A percentile compares a stretch with the other conserved stretches of the same genome.
phyloP scores from a whole-genome alignment of 2,888 invertebrate species.

The Aphrophora alni region DNA sequence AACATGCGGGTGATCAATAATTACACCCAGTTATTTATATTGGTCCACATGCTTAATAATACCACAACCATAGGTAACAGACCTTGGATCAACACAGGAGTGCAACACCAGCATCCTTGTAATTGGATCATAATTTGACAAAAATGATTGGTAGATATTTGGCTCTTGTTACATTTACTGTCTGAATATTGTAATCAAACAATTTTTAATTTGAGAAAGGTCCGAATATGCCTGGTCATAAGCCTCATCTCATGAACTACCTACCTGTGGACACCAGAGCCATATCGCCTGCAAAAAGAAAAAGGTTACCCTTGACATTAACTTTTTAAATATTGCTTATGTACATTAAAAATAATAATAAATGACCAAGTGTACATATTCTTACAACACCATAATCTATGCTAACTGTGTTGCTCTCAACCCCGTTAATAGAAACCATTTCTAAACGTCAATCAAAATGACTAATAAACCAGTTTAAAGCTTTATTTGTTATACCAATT shows the following conservation, averaged over 20 bases:
- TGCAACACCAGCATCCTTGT: not conserved
- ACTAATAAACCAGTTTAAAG: too few species aligned
- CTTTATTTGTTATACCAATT: too few species aligned
- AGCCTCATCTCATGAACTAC: slow-evolving; percentile 33
- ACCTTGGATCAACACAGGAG: not conserved
- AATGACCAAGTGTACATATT: too few species aligned
- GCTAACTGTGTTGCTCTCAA: too few species aligned
- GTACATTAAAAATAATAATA: too few species aligned
- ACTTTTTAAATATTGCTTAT: slow-evolving; percentile 26
- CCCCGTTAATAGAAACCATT: too few species aligned
- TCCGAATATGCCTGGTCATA: slow-evolving; percentile 15
- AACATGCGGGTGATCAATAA: slow-evolving; percentile 25
- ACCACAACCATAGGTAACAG: not conserved
- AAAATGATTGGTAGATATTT: slow-evolving; percentile 30
- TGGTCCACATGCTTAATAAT: slow-evolving; percentile 21
- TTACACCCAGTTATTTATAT: slow-evolving; percentile 30
- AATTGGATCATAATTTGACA: not conserved
- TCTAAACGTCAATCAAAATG: too few species aligned
- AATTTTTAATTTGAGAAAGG: not conserved
- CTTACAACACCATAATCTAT: too few species aligned
- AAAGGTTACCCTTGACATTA: not conserved
- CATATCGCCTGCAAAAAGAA: slow-evolving; percentile 32
- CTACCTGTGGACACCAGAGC: slow-evolving; percentile 11
- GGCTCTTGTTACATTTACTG: slow-evolving; percentile 31
- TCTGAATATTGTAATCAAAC: too few species aligned